These are phyloP conservation scores for Oxycera nigricornis DNA, from an alignment of 2,888 invertebrate genomes.

Conservation along the genomic window DNA sequence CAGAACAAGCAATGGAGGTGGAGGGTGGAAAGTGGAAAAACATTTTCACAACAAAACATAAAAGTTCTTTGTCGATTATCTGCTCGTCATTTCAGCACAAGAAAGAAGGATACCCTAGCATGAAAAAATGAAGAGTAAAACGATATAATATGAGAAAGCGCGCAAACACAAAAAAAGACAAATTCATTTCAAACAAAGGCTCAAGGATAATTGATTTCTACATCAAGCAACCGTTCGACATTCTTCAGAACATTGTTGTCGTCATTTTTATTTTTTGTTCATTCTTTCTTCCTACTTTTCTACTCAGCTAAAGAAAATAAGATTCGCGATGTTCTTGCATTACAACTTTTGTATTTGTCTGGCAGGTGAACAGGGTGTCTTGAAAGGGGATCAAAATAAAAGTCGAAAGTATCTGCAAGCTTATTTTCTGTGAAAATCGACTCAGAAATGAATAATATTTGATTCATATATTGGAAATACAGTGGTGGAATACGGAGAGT, in stretches of 20 bases:
- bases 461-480: no score
- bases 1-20: not conserved
- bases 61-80: conserved; percentile 33
- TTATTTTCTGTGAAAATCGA: no score
- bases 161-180: conserved; percentile 1
- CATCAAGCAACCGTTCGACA: conserved; percentile 29
- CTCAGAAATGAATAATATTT: no score
- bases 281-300: no score
- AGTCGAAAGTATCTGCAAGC: no score
- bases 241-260: conserved; percentile 3
- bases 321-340: no score
- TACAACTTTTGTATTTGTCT: no score
- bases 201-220: conserved; percentile 39
- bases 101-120: not conserved
- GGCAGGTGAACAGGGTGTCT: no score
- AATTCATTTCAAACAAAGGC: conserved; percentile 30
- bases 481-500: no score
- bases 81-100: not conserved
- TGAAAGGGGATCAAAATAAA: no score
- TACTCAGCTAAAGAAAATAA: no score
- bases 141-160: conserved; percentile 2
- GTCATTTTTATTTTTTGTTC: not conserved
- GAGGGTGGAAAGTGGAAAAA: not conserved
- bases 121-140: not conserved
- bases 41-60: conserved; percentile 28